A percentile compares a stretch with the other conserved stretches of the same genome.
phyloP scores from a whole-genome alignment of 2,888 invertebrate species.

The Xanthostigma xanthostigma region DNA sequence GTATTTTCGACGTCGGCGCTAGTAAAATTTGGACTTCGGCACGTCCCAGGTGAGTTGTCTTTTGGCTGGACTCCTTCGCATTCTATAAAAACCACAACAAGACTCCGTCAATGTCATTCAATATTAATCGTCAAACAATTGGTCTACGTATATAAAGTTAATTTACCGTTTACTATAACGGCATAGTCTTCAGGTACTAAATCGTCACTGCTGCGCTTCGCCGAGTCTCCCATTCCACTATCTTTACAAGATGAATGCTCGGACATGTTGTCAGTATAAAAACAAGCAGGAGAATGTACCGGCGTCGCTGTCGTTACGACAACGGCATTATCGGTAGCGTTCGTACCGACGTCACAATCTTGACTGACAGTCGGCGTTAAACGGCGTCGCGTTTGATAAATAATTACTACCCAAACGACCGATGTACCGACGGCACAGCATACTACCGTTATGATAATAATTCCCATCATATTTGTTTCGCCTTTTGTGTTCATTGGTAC shows the following conservation, averaged over 20 bases:
- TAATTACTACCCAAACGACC: conserved; percentile 80
- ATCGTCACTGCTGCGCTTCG: conserved; percentile 48
- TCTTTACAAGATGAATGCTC: conserved; percentile 66
- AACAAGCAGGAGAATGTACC: conserved; percentile 20
- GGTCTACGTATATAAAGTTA: not conserved
- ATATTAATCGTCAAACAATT: no score
- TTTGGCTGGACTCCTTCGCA: no score
- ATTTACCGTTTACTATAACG: conserved; percentile 18
- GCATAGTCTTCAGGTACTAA: conserved; percentile 24
- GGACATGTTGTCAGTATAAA: conserved; percentile 51
- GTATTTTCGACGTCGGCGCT: no score
- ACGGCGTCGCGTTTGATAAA: conserved; percentile 67
- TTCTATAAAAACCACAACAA: no score
- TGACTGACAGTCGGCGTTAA: conserved; percentile 17
- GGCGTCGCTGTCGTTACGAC: conserved; percentile 8
- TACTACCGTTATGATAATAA: conserved; percentile 78
- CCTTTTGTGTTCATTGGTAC: conserved; percentile 37
- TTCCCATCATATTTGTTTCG: conserved; percentile 68
- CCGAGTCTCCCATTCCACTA: conserved; percentile 67
- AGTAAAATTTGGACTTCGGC: no score
- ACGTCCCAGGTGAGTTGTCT: no score
- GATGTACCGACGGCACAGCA: conserved; percentile 87
- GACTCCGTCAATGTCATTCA: no score
- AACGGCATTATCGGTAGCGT: conserved; percentile 4
- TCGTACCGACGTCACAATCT: no score